Evolutionary conservation across 2,888 invertebrate species (phyloP), one percentile per base, ranked within the genome.

Genomic region (Polylopha cassiicola): DNA sequence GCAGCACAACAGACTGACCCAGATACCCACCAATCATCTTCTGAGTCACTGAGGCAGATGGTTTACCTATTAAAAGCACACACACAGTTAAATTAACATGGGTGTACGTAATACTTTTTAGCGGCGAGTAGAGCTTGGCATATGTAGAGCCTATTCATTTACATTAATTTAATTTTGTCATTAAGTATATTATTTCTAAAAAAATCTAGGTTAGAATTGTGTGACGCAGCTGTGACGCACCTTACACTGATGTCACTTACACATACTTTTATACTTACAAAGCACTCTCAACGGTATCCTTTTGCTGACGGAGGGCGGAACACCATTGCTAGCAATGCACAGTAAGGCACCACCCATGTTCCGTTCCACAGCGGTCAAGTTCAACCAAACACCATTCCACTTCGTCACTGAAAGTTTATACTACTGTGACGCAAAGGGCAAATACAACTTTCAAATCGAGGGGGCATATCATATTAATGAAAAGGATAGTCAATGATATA

Each of bases 1-100:
- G 90, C 42, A 92, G 66, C 1, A 87, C 85, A 53, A 90, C 88
- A 39, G 88, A 77, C 36, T 90, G 89, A 1, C 90, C 90, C 41
- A 89, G 77, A 53, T 88, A 88, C 0, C 89, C 90, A 1, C 91
- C 92, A 2, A 92, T 87, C 59, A 92, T 84, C 65, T 91, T 91
- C 67, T 90, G 90, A 46, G 87, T 87, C 36, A 91, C 88, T 72
- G 85, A 87, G 31, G 90, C 90, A 76, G 90, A 89, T 6, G 92
- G 92, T 27, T 90, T 89, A 80, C 92, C 92, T 93, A 77, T 4
- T n/a, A 27, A 44, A 39, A 22, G 42, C 18, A 20, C 8, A n/a
- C n/a, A n/a, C n/a, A n/a, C n/a, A n/a, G n/a, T n/a, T n/a, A n/a
- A n/a, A n/a, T n/a, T n/a, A n/a, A n/a, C n/a, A n/a, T n/a, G n/a